Base-by-base conservation (phyloP, 2,888 invertebrate species). In the Cryptocephalus moraei region DNA sequence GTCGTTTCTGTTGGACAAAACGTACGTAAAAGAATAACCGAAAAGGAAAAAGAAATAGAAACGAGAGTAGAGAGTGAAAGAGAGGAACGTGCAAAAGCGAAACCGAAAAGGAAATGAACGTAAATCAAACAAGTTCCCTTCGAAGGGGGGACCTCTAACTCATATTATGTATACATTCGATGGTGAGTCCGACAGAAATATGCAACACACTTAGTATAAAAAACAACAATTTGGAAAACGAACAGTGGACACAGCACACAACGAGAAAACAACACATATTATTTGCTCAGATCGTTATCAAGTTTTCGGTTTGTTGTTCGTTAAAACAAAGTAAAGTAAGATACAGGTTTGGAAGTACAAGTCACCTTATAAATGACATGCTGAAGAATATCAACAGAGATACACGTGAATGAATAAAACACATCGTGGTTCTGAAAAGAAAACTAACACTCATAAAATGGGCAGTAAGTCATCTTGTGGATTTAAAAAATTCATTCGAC, bases 301-400 rank as follows among this genome's bases (percentile, higher is more conserved):
- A 22, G 22, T 22, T 22, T 22, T 22, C 22, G 6, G 22, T 22
- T 22, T 22, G 22, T 22, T 22, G 22, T 22, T 22, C 22, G 22
- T 22, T 22, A 22, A 22, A 6, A 22, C 22, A 22, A 22, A 46
- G 47, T 50, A 47, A 41, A 49, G n/a, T n/a, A n/a, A n/a, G 49
- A 51, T 56, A 60, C 60, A 60, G 60, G 58, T 58, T 60, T 60
- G 60, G 60, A 60, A 60, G 60, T 60, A 60, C 60, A 56, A 59
- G 60, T 60, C 60, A 60, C 60, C 60, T 54, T 53, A 47, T 12
- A 43, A 54, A 54, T 55, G 55, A 49, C 58, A 58, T 58, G 58
- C 59, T 56, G 45, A 54, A 52, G 52, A 47, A 49, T 46, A 42
- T 44, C 39, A 46, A 48, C 43, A 51, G 33, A 50, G 49, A 46